Conservation (phyloP, 1,140 invertebrate species). For the Anastrepha obliqua region DNA sequence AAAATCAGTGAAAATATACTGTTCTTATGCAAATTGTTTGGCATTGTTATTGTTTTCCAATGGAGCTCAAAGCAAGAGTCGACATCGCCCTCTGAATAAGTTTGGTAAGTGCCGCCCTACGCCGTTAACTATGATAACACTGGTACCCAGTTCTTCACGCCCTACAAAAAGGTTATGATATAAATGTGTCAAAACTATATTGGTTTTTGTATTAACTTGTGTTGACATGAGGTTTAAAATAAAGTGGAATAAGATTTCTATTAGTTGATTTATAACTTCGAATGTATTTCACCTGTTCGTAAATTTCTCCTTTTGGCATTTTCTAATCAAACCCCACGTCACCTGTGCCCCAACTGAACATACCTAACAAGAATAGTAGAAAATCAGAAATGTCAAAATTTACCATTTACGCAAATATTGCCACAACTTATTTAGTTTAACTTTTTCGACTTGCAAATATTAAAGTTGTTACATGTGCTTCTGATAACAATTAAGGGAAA, state of each 20-base stretch:
- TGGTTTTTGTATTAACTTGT: neutral
- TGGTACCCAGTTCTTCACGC: neutral
- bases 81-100: neutral
- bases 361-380: neutral
- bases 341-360: neutral
- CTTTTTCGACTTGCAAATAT: too few species aligned
- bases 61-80: neutral
- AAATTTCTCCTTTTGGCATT: conserved; percentile 29
- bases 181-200: neutral
- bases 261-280: conserved; percentile 18
- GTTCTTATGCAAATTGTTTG: conserved; percentile 26
- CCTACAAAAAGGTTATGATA: too few species aligned
- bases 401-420: too few species aligned
- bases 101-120: neutral
- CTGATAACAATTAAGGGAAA: too few species aligned
- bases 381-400: too few species aligned
- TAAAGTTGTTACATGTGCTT: too few species aligned
- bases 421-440: too few species aligned
- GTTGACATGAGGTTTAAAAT: neutral
- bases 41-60: conserved; percentile 16
- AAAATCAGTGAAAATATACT: conserved; percentile 7
- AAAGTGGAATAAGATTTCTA: neutral
- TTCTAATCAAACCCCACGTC: conserved; percentile 35
- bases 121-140: neutral
- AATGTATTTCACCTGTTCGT: conserved; percentile 4